Percentiles rank a stretch among this genome's conserved stretches.
phyloP scores from a whole-genome alignment of 2,113 vertebrate species.

The Burhinus bistriatus region DNA sequence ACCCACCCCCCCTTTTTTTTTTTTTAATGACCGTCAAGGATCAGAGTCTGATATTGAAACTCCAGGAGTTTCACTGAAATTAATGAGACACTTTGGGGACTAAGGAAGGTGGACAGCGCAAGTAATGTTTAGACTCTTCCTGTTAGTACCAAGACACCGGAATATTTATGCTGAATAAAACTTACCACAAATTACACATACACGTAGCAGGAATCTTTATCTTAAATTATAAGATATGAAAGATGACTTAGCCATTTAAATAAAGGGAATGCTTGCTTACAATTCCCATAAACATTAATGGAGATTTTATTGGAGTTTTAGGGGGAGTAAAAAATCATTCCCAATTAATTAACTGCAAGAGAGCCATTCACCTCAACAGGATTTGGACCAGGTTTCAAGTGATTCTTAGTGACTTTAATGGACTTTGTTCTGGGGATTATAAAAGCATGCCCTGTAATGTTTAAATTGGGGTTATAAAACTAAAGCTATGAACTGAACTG shows the following conservation, averaged over 20 bases:
- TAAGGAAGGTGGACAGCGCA: not conserved
- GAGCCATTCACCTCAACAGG: not conserved
- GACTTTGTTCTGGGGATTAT: not conserved
- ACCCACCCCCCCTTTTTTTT: rapidly evolving
- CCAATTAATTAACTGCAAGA: not conserved
- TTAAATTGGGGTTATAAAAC: not conserved
- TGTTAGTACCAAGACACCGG: not conserved
- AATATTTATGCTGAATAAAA: not conserved
- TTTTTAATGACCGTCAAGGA: not conserved
- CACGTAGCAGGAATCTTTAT: not conserved
- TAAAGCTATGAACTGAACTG: not conserved
- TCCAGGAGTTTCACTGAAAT: not conserved
- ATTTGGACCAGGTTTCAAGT: not conserved
- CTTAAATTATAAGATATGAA: not conserved
- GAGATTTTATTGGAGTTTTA: not conserved
- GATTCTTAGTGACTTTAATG: not conserved
- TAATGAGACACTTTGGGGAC: not conserved
- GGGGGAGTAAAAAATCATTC: not conserved
- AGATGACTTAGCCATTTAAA: not conserved
- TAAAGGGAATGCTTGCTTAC: not conserved
- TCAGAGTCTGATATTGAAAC: not conserved
- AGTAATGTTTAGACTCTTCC: not conserved
- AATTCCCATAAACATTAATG: not conserved
- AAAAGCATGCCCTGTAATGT: not conserved
- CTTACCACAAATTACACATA: not conserved